Base-by-base conservation (phyloP, 2,113 vertebrate genomes). In the Stercorarius parasiticus region DNA sequence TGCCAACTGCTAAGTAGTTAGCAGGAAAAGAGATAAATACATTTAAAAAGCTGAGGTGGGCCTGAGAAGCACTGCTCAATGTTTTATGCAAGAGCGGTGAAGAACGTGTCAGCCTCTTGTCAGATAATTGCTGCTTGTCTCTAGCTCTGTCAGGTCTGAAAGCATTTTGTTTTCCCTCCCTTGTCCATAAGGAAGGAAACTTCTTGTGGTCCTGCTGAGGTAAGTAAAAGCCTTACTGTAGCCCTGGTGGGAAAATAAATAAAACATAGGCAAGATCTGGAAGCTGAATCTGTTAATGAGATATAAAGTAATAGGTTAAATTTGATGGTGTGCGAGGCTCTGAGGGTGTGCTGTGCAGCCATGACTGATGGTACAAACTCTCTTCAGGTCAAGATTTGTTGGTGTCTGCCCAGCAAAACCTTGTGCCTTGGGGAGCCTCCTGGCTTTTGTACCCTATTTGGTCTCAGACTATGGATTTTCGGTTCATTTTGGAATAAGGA, bases 91-190 rank as follows among this genome's bases (percentile, higher is more conserved):
- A 86, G 80, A 95, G 86, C 0, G 67, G 86, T 93, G 67, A 93
- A 82, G 70, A 95, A 93, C 6, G 6, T 90, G 91, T 88, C 71
- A 61, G 32, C 40, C 62, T 90, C 53, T 76, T 92, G 62, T 70
- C 76, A 70, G 93, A 56, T 95, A 96, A 95, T 96, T 95, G 84
- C 88, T 92, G 58, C 71, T 92, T 82, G 71, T 93, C 82, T 95
- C 66, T 53, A 95, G 86, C 88, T 96, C 76, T 13, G 2, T 86
- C 70, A 80, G 62, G 73, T 94, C 82, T 93, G 95, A 96, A 94
- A 95, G 94, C 85, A 80, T 96, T 87, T 76, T 95, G 74, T 90
- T 90, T 92, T 81, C 67, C 40, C 40, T 88, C 38, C 20, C 15
- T 55, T 73, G 72, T 83, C 72, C 42, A 32, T 32, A 78, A 95